phyloP scores from a whole-genome alignment of 2,113 vertebrate species.

The Hippoglossus stenolepis region DNA sequence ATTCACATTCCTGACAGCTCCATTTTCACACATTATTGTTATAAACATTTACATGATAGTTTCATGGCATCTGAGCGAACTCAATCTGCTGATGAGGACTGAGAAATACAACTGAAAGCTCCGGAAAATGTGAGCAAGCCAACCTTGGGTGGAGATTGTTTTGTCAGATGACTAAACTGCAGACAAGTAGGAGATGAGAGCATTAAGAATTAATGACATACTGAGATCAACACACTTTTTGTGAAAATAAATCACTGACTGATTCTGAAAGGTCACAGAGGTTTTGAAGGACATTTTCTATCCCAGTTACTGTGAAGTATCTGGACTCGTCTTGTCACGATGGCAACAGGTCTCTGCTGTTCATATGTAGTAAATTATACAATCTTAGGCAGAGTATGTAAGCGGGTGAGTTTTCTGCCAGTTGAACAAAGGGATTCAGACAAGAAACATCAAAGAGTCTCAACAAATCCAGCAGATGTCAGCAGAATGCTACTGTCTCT shows the following conservation, averaged over 20 bases:
- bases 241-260: neutral
- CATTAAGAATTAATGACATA: neutral
- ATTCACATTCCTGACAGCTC: neutral
- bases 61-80: neutral
- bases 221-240: neutral
- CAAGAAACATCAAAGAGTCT: neutral
- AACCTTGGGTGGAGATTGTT: neutral
- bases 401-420: neutral
- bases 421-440: neutral
- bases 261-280: neutral
- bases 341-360: neutral
- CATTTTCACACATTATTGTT: neutral
- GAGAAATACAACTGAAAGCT: neutral
- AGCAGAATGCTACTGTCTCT: constrained; percentile 14
- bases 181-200: neutral
- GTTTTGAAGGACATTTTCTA: neutral
- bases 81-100: neutral
- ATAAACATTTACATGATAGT: neutral
- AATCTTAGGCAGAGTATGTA: neutral
- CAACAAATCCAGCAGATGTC: constrained; percentile 88
- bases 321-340: neutral
- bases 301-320: neutral
- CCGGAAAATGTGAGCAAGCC: neutral
- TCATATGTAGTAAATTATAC: neutral
- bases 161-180: neutral